Percentiles rank a stretch among this genome's conserved stretches.
phyloP scores from a whole-genome alignment of 2,113 vertebrate genomes.

The Leuciscus idus region DNA sequence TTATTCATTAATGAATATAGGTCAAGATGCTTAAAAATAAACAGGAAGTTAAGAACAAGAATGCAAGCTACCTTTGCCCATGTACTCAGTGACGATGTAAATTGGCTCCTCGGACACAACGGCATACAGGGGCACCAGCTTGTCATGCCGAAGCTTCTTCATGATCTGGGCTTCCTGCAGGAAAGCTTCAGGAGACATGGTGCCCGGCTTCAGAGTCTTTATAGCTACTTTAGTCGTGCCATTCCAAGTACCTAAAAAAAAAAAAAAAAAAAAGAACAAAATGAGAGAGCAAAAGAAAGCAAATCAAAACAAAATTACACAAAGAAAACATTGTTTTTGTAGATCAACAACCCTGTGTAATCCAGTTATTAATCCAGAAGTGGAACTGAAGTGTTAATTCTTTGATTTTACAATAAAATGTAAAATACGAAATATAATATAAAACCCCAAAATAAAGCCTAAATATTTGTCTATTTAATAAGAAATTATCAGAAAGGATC shows the following conservation, averaged over 20 bases:
- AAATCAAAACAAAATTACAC: neutral
- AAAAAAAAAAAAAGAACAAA: neutral
- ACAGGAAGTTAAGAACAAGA: neutral
- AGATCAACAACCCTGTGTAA: neutral
- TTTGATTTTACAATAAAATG: neutral
- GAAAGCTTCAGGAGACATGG: conserved; percentile 98
- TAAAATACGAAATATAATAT: neutral
- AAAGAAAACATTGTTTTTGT: no score
- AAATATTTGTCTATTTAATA: neutral
- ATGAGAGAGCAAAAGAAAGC: neutral
- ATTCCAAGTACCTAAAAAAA: conserved; percentile 90
- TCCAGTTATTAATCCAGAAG: neutral
- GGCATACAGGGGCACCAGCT: conserved; percentile 93
- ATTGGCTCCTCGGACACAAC: conserved; percentile 98
- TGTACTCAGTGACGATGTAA: conserved; percentile 96
- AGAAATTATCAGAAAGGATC: no score
- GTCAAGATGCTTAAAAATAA: neutral
- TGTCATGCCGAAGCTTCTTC: conserved; percentile 97
- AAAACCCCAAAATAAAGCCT: neutral
- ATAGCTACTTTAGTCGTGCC: conserved; percentile 98
- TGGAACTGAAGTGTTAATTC: neutral
- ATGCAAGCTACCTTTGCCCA: conserved; percentile 88
- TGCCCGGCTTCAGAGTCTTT: conserved; percentile 96
- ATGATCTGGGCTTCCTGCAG: conserved; percentile 98
- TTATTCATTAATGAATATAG: neutral